Evolutionary conservation across 1,140 invertebrate species (phyloP), one percentile per base, ranked within the genome.

Genomic region (Drosophila triauraria): DNA sequence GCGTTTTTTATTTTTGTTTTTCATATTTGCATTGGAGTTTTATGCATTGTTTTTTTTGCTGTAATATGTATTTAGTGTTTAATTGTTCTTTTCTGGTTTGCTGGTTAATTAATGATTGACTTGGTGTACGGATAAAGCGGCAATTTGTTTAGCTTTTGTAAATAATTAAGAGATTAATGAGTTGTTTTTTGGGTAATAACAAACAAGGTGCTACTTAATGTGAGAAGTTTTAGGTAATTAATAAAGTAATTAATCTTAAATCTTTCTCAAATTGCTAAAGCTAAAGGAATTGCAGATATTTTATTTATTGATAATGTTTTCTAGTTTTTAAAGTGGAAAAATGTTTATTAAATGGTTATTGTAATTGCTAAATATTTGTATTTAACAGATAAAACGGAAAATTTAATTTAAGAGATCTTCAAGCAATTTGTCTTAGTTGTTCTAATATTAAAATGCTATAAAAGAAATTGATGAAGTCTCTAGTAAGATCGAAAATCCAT

Each of bases 1-100:
- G 23, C 57, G 20, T 38, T 64, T 61, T 63, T 43, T 77, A 43
- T 13, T 7, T 12, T 12, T 6, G 56, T 42, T 54, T 46, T 75
- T 44, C 58, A 50, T 78, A 64, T 64, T 72, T 72, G 75, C 54
- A 81, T 70, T 56, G 17, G 23, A 58, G 9, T 46, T 64, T 56
- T 59, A 56, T 61, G 48, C 48, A 48, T 82, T 79, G 50, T 44
- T 48, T 76, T 76, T 69, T 67, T 47, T 60, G 5, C 13, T 60
- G 53, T 74, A 60, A 60, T 25, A 48, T 72, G 51, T 68, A 62
- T 84, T 65, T 64, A 79, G 68, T 74, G 61, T 59, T 64, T 82
- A 75, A 86, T 85, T 86, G 83, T 82, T 84, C 23, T 43, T 25
- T 68, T 38, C 67, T 72, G 58, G 51, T 72, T 69, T 76, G 57